phyloP scores from a whole-genome alignment of 2,797 vertebrate species.

The Xiphorhynchus erythropygius region DNA sequence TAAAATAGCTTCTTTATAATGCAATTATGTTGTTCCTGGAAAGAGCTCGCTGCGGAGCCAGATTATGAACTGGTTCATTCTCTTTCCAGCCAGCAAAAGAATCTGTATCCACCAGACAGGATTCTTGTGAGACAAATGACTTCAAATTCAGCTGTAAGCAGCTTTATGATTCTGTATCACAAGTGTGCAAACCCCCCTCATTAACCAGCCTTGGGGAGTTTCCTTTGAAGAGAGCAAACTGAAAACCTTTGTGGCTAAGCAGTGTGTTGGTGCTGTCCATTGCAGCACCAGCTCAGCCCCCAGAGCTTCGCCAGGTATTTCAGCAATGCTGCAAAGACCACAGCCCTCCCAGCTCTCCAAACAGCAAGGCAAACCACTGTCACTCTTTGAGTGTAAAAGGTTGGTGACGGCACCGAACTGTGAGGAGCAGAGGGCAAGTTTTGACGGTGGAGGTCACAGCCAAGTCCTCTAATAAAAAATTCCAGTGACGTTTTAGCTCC shows the following conservation, averaged over 20 bases:
- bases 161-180: neutral
- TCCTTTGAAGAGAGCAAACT: neutral
- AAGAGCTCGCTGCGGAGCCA: neutral
- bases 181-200: neutral
- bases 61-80: neutral
- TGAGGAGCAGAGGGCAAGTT: neutral
- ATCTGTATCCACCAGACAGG: neutral
- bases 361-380: neutral
- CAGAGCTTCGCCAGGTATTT: neutral
- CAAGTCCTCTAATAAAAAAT: slow-evolving; percentile 3
- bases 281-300: neutral
- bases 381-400: neutral
- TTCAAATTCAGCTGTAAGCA: neutral
- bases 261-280: neutral
- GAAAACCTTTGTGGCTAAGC: neutral
- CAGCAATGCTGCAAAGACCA: neutral
- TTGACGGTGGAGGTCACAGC: neutral
- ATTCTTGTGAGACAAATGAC: neutral
- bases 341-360: neutral
- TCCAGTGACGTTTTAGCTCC: neutral
- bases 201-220: neutral
- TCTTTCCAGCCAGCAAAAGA: slow-evolving; percentile 17
- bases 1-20: slow-evolving; percentile 39
- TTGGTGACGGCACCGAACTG: neutral
- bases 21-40: slow-evolving; percentile 51